Evolutionary conservation across 2,888 invertebrate species (phyloP), one percentile per base, ranked within the genome.

Genomic region (Patella depressa): DNA sequence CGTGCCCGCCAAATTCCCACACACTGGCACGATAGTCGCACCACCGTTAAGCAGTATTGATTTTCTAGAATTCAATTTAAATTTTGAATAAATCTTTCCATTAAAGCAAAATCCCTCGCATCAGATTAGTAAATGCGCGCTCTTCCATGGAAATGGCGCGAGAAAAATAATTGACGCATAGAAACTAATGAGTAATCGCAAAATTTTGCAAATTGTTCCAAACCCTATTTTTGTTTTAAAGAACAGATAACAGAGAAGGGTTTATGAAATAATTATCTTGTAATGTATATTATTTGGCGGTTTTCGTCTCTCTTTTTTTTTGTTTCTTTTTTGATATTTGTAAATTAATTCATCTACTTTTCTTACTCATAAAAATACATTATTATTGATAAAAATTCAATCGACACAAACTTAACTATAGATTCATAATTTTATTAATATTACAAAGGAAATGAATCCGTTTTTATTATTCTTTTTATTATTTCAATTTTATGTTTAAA

Each of bases 1-100:
- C 65, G 65, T 65, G 65, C 65, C 65, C 65, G 65, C 65, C 65
- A 65, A 65, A 65, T 65, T 65, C 65, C 65, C 65, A 12, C 24
- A 65, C 65, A 65, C 24, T 65, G 65, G 65, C 19, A 65, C 65
- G 65, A 19, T 65, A 19, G 11, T 65, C 24, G 19, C 65, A 65
- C 24, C 19, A 65, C 12, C 12, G 24, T 65, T 24, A 19, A 65
- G 24, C 11, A 24, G 19, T 65, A 65, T 65, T 24, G 65, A 65
- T 65, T 65, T 65, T 65, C 19, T 65, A 65, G 24, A 24, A 65
- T 65, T 65, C 24, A 65, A 65, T 24, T 24, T 45, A 45, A 65
- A 65, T 19, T 65, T 19, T 11, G 24, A 24, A 65, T 12, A 19
- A 65, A 24, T 12, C 19, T 19, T 19, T 65, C 19, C 19, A 65